Evolutionary conservation across 2,888 invertebrate genomes (phyloP), one percentile per base, ranked within the genome.

Genomic region (Ornithoptera priamus): DNA sequence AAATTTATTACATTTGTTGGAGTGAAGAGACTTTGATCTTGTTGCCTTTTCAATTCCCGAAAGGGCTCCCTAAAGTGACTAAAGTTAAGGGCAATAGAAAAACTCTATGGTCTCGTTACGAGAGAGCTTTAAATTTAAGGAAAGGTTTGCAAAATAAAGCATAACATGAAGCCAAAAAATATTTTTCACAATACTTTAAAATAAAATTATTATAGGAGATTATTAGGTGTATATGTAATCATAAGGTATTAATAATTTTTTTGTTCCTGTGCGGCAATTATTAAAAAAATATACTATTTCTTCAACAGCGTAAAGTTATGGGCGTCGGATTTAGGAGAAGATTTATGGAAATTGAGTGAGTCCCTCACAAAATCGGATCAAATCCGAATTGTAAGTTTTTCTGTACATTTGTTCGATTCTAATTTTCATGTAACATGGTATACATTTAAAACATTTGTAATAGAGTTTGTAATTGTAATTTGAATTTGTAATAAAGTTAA

Each of bases 321-420:
- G 97, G 97, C 97, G 30, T 93, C 95, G 73, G 93, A 93, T 71
- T 93, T 98, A 72, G 97, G 97, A 50, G 94, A 95, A 73, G 97
- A 97, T 81, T 88, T 97, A 75, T 97, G 96, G 95, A 94, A 94
- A 78, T 93, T 97, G 73, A 97, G 96, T 68, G 94, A 95, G 81
- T 94, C 94, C 73, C 95, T 97, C 78, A 97, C 97, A 53, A 96
- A 96, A 85, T 95, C 95, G 66, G 93, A 94, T 76, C 95, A 97
- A 87, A 95, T 97, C 71, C 95, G 95, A 89, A 92, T 93, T 76
- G 97, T 97, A 87, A 95, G 94, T 93, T 73, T 46, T 56, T 62
- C 30, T 30, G 58, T 65, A 62, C 20, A 57, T 50, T 50, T 50
- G 17, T 50, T 17, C 5, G 15, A 2, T 12, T 12, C 5, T 15